These are phyloP conservation scores for Intellagama lesueurii DNA, from an alignment of 2,797 vertebrate species.

Conservation along the genomic window DNA sequence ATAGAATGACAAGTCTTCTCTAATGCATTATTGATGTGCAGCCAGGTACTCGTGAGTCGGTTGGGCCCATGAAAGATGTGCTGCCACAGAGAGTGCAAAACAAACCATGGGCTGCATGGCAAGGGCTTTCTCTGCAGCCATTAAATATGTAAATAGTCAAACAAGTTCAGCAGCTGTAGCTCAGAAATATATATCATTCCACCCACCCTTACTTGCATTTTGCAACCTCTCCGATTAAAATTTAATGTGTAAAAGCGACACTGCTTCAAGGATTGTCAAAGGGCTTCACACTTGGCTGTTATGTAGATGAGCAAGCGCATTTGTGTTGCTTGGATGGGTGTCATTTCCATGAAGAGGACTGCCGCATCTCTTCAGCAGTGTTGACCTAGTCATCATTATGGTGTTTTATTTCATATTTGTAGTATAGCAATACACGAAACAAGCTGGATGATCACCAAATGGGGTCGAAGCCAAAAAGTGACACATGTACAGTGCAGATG, in stretches of 20 bases:
- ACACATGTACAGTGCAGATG: too few relatives aligned
- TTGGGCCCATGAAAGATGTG: conserved; percentile 52
- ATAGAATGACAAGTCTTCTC: conserved; percentile 52
- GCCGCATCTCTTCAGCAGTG: background rate
- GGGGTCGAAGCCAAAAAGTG: background rate
- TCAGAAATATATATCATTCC: conserved; percentile 48
- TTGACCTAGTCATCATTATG: background rate
- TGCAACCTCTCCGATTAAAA: conserved; percentile 51
- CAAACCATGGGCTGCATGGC: conserved; percentile 51
- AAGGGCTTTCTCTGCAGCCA: conserved; percentile 54
- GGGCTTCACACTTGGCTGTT: conserved; percentile 24
- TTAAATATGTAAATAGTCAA: conserved; percentile 58
- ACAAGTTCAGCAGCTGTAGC: conserved; percentile 46
- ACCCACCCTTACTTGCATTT: conserved; percentile 40
- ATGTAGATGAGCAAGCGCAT: conserved; percentile 20
- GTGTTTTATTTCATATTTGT: background rate
- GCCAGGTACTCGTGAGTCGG: conserved; percentile 52
- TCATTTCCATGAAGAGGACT: conserved; percentile 25
- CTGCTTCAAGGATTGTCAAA: conserved; percentile 48
- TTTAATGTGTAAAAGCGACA: conserved; percentile 38
- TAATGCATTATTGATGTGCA: conserved; percentile 53
- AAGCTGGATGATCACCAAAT: background rate
- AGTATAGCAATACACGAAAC: background rate
- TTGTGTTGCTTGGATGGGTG: conserved; percentile 24
- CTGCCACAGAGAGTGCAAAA: conserved; percentile 47